Evolutionary conservation across 2,797 vertebrate species (phyloP), one percentile per base, ranked within the genome.

Genomic region (Sebastes kiyomatsui): DNA sequence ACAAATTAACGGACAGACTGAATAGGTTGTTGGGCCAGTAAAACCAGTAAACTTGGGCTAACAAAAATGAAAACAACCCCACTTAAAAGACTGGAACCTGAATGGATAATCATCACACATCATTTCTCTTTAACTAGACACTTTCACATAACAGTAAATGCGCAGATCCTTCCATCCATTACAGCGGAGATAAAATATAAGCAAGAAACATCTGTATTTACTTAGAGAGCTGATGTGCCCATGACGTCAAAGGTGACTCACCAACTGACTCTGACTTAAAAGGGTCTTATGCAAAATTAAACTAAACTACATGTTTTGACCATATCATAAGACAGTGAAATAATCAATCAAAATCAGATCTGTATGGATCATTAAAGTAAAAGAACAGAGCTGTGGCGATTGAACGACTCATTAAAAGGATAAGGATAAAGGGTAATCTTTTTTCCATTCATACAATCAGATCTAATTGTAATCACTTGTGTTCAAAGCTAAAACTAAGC

Each of bases 191-290:
- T 73, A 30, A 71, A 71, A 80, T 67, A 76, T 70, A 67, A 72
- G 70, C 75, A 81, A 76, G 67, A 65, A n/a, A 83, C 80, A 93
- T 91, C 86, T 93, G 87, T 71, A 52, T 93, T 90, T 85, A 91
- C 88, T 92, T 70, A 84, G 10, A 76, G 8, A 77, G 35, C 30
- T 67, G 42, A 75, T 75, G 54, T 68, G 27, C 23, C 46, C 49
- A 27, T 74, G 64, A 85, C 7, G 20, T 73, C 38, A 27, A 71
- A 28, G 9, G 30, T 79, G 77, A 84, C 42, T 80, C 76, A 85
- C n/a, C 7, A 33, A 55, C 58, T 69, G 20, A 13, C 67, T 61
- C 33, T 58, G 33, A 67, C 13, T 68, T 27, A 64, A 84, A 86
- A 61, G 23, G 2, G 32, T 6, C n/a, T 73, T 42, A 52, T 49